phyloP scores from a whole-genome alignment of 2,888 invertebrate species.

The Tinea pellionella region DNA sequence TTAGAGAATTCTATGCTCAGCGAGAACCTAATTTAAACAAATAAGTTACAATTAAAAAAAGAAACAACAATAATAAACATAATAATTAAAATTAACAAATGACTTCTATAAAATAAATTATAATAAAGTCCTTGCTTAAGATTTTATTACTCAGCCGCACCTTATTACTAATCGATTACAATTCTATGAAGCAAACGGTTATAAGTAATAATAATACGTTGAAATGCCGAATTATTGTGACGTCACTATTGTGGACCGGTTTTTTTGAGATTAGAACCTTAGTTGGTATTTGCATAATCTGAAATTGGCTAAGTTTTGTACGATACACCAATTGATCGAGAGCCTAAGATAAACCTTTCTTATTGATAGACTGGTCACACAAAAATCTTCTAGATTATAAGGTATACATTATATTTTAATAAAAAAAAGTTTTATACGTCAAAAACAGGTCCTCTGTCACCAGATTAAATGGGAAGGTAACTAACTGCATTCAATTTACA shows the following conservation, averaged over 20 bases:
- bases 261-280: too few relatives aligned
- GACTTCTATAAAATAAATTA: background rate
- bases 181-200: background rate
- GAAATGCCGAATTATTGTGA: background rate
- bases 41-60: background rate
- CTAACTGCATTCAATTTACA: background rate
- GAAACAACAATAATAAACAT: background rate
- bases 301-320: too few relatives aligned
- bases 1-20: too few relatives aligned
- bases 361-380: too few relatives aligned
- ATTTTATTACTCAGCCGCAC: background rate
- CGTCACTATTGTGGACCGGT: background rate
- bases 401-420: too few relatives aligned
- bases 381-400: too few relatives aligned
- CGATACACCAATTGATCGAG: too few relatives aligned
- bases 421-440: too few relatives aligned
- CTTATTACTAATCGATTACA: background rate
- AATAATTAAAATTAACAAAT: background rate
- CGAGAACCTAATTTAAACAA: background rate
- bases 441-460: background rate
- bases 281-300: too few relatives aligned
- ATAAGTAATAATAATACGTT: background rate
- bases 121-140: background rate
- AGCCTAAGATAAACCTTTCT: too few relatives aligned
- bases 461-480: background rate